phyloP scores from a whole-genome alignment of 2,113 vertebrate genomes.

The Heloderma charlesbogerti region DNA sequence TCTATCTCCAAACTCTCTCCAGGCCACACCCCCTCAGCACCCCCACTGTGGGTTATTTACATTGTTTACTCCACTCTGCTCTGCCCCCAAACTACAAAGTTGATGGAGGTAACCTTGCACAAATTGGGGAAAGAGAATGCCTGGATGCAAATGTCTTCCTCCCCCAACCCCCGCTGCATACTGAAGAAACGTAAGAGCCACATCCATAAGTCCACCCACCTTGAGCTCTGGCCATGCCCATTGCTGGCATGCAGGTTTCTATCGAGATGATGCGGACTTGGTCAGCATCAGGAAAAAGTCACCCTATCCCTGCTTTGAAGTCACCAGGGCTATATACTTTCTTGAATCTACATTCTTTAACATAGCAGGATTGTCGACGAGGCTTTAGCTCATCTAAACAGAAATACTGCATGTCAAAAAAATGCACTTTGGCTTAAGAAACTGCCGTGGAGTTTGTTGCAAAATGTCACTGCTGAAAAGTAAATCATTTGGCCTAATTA shows the following conservation, averaged over 20 bases:
- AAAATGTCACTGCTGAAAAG: slow-evolving; percentile 50
- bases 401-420: slow-evolving; percentile 32
- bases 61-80: not conserved
- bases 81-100: not conserved
- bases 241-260: not conserved
- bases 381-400: slow-evolving; percentile 1
- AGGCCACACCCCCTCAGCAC: no score
- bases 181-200: not conserved
- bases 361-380: not conserved
- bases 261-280: not conserved
- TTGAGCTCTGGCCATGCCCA: not conserved
- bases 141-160: not conserved
- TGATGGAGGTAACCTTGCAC: no score
- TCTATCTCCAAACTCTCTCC: no score
- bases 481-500: slow-evolving; percentile 53
- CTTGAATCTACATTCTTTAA: not conserved
- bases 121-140: not conserved
- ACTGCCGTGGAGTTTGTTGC: not conserved
- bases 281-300: not conserved
- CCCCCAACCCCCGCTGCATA: not conserved
- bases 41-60: no score
- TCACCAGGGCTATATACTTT: not conserved
- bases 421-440: slow-evolving; percentile 36
- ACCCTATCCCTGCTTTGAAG: not conserved
- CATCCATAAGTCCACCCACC: not conserved